Conservation (phyloP, 2,113 vertebrate species). For the Chaetodon trifascialis region DNA sequence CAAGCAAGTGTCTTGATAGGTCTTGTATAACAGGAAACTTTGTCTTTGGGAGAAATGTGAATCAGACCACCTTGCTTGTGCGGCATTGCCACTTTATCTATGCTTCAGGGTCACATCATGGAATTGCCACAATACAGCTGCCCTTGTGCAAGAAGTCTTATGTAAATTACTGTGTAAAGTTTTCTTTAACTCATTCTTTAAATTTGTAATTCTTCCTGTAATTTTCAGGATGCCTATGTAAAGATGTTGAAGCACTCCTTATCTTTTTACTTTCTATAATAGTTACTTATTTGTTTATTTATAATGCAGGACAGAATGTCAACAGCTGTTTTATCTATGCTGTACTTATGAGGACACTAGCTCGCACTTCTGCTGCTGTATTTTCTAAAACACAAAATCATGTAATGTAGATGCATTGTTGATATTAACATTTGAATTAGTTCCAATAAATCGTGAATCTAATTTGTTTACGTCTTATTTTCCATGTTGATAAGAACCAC, state of each 20-base stretch:
- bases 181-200: slow-evolving; percentile 3
- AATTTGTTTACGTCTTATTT: not conserved
- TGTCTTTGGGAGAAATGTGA: not conserved
- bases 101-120: not conserved
- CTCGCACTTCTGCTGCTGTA: slow-evolving; percentile 23
- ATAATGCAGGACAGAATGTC: slow-evolving; percentile 20
- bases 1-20: not conserved
- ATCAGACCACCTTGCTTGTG: not conserved
- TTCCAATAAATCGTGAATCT: slow-evolving; percentile 51
- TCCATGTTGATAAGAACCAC: not conserved
- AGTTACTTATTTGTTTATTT: slow-evolving; percentile 10
- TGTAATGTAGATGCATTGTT: slow-evolving; percentile 59
- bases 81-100: not conserved
- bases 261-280: slow-evolving; percentile 16
- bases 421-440: slow-evolving; percentile 56
- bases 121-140: not conserved
- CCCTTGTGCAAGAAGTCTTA: not conserved
- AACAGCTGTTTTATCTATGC: slow-evolving; percentile 10
- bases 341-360: slow-evolving; percentile 34
- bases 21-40: not conserved
- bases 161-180: slow-evolving; percentile 23
- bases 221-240: slow-evolving; percentile 62
- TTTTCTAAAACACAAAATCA: slow-evolving; percentile 38
- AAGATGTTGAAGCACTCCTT: not conserved
- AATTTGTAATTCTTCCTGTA: slow-evolving; percentile 13